Base-by-base conservation (phyloP, 2,888 invertebrate genomes). In the Orthosia gracilis region DNA sequence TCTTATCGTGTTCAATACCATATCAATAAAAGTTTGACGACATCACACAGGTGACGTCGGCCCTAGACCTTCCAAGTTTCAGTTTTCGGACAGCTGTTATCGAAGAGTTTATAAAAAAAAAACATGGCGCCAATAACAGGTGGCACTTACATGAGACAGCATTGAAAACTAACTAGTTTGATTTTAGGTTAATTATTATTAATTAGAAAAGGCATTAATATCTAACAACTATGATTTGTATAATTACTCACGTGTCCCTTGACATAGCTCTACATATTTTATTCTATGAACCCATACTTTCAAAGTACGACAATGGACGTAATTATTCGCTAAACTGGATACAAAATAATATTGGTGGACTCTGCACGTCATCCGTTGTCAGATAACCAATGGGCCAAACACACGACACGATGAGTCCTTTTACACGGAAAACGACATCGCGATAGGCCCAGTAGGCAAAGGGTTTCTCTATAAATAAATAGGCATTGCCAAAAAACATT, bases 1-100 rank as follows among this genome's bases (percentile, higher is more conserved):
- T 95, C 95, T 95, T 94, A 95, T 95, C 94, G 88, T 79, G 85
- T 89, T 90, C 94, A 92, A 94, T 93, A 92, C 85, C 90, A 88
- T 94, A 94, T 93, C 93, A 94, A 94, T 94, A 93, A 90, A 91
- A 86, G 85, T 85, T 82, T 81, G 86, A 84, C 75, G 86, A 76
- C 84, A 81, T 78, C 82, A 76, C 76, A 80, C 50, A 68, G 47
- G 52, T 87, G 86, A 88, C 85, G 87, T 83, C 54, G 77, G 80
- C 54, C 87, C 89, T 88, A 90, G 89, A 90, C 91, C 90, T 92
- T 91, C 58, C 18, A 64, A 68, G 55, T 75, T 85, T 64, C 66
- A 62, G 45, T 54, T 76, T 66, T n/a, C 61, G 40, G 61, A 49
- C 73, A 83, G 58, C 83, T 73, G 83, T 68, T 78, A 67, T 61